These are phyloP conservation scores for Rhabdornis inornatus DNA, from an alignment of 2,113 vertebrate genomes.

Conservation along the genomic window DNA sequence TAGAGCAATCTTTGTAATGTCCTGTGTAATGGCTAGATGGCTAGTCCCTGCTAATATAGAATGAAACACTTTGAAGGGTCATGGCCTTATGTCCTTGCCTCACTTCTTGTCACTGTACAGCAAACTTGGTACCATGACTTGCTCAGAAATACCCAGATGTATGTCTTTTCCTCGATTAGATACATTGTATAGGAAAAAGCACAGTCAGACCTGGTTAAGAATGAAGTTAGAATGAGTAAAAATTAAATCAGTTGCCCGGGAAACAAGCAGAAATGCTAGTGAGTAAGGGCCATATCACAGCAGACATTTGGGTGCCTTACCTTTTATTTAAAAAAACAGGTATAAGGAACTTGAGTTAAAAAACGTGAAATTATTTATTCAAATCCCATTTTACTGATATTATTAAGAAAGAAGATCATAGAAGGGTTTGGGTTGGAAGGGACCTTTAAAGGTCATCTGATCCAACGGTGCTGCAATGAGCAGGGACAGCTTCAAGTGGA, in stretches of 20 bases:
- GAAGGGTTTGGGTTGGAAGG: background rate
- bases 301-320: background rate
- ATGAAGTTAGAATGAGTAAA: background rate
- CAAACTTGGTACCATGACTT: background rate
- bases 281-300: background rate
- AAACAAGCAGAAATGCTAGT: background rate
- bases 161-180: background rate
- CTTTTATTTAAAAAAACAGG: background rate
- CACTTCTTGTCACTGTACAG: constrained; percentile 9
- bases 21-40: constrained; percentile 39
- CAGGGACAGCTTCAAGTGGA: background rate
- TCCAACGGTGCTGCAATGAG: accelerated
- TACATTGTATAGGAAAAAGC: background rate
- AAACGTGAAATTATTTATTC: background rate
- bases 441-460: background rate
- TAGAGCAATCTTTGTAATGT: constrained; percentile 51
- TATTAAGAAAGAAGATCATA: background rate
- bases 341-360: background rate
- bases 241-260: constrained; percentile 15
- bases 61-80: constrained; percentile 18
- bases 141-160: background rate
- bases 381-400: background rate
- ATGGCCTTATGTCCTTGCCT: background rate
- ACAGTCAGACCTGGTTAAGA: background rate
- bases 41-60: background rate